Evolutionary conservation across 2,113 vertebrate species (phyloP), one percentile per base, ranked within the genome.

Genomic region (Nycticorax nycticorax): DNA sequence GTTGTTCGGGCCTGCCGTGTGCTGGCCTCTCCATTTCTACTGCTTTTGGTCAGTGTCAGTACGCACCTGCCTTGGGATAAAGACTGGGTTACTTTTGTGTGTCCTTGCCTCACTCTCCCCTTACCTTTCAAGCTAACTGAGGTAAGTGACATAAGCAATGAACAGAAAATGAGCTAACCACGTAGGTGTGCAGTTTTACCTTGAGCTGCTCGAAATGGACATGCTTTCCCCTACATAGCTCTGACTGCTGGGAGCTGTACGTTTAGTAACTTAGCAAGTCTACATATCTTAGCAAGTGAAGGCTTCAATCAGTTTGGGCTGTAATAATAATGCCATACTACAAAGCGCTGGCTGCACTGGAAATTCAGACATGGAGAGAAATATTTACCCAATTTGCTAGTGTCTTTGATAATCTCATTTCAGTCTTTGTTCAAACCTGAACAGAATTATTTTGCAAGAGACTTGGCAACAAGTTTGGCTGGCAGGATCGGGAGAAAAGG

Each of bases 191-290:
- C 1, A 1, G 50, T 16, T 71, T 41, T 47, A 18, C 50, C 24
- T 30, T 20, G 27, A 85, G 39, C 33, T 53, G n/a, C 41, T 59
- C 21, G 8, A 8, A 69, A 18, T 3, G 39, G 8, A 14, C 32
- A 12, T 0, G 0, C 35, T 55, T 15, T n/a, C 5, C 33, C 30
- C 13, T n/a, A 0, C 2, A 0, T 0, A 14, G 35, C 33, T 56
- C 13, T 3, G 16, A 7, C 32, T 86, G 45, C 30, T 6, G 2
- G 53, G n/a, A 24, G 10, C 2, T 47, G 7, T 23, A 5, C 2
- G 0, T 9, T 19, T 4, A 18, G 41, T 32, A 37, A 41, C 37
- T 69, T 8, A 3, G 35, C 35, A 72, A 27, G 12, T 39, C 24
- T 64, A 2, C 8, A 18, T 37, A 50, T 39, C 3, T 4, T 50